Conservation (phyloP, 2,797 vertebrate genomes). For the Psittacula echo region DNA sequence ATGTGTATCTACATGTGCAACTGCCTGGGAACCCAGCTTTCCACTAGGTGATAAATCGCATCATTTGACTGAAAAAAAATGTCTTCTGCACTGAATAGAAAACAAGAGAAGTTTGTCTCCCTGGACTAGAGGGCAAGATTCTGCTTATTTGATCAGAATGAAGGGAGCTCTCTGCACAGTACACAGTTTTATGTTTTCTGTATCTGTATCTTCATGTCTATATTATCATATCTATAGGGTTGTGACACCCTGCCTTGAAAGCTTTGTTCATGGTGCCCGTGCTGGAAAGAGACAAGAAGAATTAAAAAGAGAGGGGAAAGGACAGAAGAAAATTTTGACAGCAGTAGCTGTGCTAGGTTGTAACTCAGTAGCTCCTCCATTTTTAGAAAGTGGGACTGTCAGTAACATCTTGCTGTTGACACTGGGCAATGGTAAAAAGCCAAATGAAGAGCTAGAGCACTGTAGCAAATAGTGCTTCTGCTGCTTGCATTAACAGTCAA, state of each 20-base stretch:
- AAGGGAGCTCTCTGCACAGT: background rate
- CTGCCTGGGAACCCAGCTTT: background rate
- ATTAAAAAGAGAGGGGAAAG: fast-evolving
- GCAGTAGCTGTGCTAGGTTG: background rate
- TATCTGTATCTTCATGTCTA: background rate
- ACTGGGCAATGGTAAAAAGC: background rate
- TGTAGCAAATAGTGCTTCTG: background rate
- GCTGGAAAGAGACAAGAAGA: background rate
- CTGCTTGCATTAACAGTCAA: background rate
- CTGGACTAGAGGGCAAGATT: background rate
- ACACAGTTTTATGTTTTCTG: background rate
- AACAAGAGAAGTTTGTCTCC: background rate
- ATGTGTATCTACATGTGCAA: background rate
- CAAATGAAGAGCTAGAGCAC: background rate
- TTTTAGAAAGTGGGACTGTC: background rate
- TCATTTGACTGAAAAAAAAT: background rate
- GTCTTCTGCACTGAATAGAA: background rate
- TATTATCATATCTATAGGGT: background rate
- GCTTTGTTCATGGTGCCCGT: background rate
- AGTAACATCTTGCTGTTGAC: background rate
- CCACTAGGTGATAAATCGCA: background rate
- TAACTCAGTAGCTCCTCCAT: background rate
- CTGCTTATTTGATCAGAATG: background rate
- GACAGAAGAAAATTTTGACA: background rate
- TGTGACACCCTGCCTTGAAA: background rate